A percentile compares a stretch with the other conserved stretches of the same genome.
Conservation (phyloP, 2,113 vertebrate genomes). For the Barnardius zonarius region DNA sequence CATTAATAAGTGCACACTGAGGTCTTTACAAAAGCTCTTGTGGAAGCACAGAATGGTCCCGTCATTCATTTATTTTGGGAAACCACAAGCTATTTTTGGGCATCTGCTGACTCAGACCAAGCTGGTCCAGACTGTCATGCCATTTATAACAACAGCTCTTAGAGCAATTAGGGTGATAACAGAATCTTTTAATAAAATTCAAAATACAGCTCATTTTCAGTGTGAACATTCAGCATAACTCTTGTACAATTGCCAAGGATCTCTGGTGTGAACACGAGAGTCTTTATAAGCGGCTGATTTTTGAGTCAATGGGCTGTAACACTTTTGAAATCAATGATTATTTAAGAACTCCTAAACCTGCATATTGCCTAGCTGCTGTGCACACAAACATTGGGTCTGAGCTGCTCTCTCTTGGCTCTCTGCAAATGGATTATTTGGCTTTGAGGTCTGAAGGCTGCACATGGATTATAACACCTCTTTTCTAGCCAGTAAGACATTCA, state of each 20-base stretch:
- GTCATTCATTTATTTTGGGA: background rate
- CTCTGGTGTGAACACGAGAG: background rate
- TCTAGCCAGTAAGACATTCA: background rate
- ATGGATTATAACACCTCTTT: background rate
- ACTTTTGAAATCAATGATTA: constrained; percentile 67
- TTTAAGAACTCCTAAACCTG: constrained; percentile 68
- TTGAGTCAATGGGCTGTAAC: constrained; percentile 70
- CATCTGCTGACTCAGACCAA: background rate
- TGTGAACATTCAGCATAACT: background rate
- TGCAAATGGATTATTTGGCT: background rate
- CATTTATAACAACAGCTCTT: background rate
- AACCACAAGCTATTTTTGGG: background rate
- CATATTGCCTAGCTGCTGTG: background rate
- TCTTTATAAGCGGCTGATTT: constrained; percentile 54
- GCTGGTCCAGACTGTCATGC: background rate
- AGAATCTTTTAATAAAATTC: background rate
- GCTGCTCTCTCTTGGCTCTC: background rate
- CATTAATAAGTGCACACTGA: background rate
- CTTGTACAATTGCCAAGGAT: background rate
- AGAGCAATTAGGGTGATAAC: background rate
- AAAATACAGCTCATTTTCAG: background rate
- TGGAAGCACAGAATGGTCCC: background rate
- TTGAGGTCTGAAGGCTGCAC: background rate
- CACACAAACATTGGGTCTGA: background rate
- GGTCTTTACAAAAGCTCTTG: background rate